A percentile compares a stretch with the other conserved stretches of the same genome.
phyloP scores from a whole-genome alignment of 2,888 invertebrate genomes.

The Acrobeloides nanus region DNA sequence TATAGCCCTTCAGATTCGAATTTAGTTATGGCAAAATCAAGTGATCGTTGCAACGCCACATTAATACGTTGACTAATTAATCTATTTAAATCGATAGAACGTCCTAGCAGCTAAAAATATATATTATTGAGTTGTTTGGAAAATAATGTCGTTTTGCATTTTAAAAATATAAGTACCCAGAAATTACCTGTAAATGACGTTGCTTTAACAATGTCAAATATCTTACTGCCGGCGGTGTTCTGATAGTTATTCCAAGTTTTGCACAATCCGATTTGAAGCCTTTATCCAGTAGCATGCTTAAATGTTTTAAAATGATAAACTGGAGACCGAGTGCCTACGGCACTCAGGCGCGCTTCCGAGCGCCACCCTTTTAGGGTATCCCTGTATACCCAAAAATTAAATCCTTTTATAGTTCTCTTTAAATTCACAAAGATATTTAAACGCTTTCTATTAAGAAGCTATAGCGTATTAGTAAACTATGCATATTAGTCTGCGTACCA shows the following conservation, averaged over 20 bases:
- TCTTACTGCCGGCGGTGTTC: constrained; percentile 79
- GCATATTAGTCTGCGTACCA: no score
- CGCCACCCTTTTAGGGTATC: no score
- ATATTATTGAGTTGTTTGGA: not conserved
- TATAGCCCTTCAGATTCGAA: constrained; percentile 95
- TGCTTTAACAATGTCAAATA: constrained; percentile 90
- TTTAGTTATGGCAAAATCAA: constrained; percentile 87
- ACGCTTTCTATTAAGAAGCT: no score
- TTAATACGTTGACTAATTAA: constrained; percentile 88
- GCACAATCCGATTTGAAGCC: constrained; percentile 91
- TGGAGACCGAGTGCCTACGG: no score
- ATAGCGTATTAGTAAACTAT: no score
- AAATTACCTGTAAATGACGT: constrained; percentile 72
- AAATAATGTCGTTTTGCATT: no score
- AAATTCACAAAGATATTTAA: no score
- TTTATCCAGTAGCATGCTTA: constrained; percentile 86
- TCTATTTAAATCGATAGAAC: constrained; percentile 88
- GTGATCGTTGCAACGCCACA: constrained; percentile 84
- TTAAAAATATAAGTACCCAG: constrained; percentile 4
- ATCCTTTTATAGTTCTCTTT: no score
- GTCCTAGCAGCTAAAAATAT: constrained; percentile 66
- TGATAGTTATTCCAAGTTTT: constrained; percentile 74
- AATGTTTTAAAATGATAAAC: constrained; percentile 15
- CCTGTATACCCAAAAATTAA: no score
- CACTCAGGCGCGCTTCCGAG: no score